These are phyloP conservation scores for Drosophila kuntzei DNA, from an alignment of 2,888 invertebrate genomes.

Conservation along the genomic window DNA sequence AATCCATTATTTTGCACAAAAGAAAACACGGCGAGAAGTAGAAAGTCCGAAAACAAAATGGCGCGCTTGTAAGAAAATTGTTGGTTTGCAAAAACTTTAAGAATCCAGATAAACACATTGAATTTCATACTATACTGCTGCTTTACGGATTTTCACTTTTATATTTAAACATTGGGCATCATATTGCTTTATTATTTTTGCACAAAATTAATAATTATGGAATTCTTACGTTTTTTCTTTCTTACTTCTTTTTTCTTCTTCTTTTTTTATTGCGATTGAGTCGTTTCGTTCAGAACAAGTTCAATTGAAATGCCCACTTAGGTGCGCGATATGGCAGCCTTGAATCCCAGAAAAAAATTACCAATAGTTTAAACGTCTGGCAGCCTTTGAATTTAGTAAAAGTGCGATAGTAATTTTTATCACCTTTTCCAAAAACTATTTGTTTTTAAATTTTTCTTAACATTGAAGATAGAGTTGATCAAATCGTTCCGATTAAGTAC, in stretches of 20 bases:
- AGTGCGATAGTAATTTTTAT: too few species aligned
- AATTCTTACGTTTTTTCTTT: slow-evolving; percentile 68
- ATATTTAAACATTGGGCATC: slow-evolving; percentile 31
- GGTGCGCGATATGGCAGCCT: too few species aligned
- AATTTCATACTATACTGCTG: slow-evolving; percentile 21
- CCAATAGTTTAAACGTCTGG: too few species aligned
- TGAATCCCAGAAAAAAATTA: too few species aligned
- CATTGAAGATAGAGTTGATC: too few species aligned
- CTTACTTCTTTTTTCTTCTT: slow-evolving; percentile 62
- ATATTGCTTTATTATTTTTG: slow-evolving; percentile 38
- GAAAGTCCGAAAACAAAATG: slow-evolving; percentile 76
- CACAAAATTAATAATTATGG: slow-evolving; percentile 52
- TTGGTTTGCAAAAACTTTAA: slow-evolving; percentile 52
- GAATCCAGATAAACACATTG: slow-evolving; percentile 13
- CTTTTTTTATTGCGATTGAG: slow-evolving; percentile 47
- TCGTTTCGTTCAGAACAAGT: slow-evolving; percentile 17
- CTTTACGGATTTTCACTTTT: slow-evolving; percentile 19
- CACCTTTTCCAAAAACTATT: too few species aligned
- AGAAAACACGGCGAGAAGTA: slow-evolving; percentile 69
- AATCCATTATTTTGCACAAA: slow-evolving; percentile 67
- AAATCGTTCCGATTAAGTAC: too few species aligned
- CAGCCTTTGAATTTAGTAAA: too few species aligned
- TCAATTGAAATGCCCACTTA: too few species aligned
- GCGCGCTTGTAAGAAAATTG: slow-evolving; percentile 70
- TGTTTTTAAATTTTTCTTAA: too few species aligned